Percentiles rank a stretch among this genome's conserved stretches.
Conservation (phyloP, 2,113 vertebrate species). For the Glaucidium brasilianum region DNA sequence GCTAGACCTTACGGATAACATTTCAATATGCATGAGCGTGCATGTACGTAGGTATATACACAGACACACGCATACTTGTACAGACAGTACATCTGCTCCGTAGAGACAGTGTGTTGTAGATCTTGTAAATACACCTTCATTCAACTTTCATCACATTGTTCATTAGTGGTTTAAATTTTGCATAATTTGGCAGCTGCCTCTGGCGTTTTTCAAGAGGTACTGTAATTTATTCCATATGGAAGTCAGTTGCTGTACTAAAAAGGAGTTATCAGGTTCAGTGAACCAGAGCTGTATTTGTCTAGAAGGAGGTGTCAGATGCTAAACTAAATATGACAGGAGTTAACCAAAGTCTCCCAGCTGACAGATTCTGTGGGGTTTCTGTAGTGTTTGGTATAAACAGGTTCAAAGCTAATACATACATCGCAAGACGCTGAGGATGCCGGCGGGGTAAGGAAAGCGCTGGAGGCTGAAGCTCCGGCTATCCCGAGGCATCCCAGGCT, state of each 20-base stretch:
- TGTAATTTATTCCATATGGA: constrained; percentile 44
- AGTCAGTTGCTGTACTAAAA: constrained; percentile 44
- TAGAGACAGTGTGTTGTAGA: background rate
- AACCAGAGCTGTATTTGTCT: constrained; percentile 45
- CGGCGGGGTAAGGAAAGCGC: background rate
- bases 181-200: constrained; percentile 58
- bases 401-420: constrained; percentile 16
- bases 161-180: constrained; percentile 29
- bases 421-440: background rate
- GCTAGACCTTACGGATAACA: background rate
- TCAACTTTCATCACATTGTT: constrained; percentile 51
- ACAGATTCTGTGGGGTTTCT: constrained; percentile 37
- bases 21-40: background rate
- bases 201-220: constrained; percentile 46
- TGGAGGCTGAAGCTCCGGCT: background rate
- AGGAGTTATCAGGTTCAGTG: constrained; percentile 58
- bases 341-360: constrained; percentile 48
- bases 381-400: constrained; percentile 26
- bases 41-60: background rate
- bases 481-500: background rate
- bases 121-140: constrained; percentile 39
- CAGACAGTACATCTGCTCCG: constrained; percentile 45
- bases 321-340: constrained; percentile 61
- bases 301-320: constrained; percentile 65
- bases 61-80: background rate